These are phyloP conservation scores for Enteromius radiatus DNA, from an alignment of 2,797 vertebrate species.

Conservation along the genomic window DNA sequence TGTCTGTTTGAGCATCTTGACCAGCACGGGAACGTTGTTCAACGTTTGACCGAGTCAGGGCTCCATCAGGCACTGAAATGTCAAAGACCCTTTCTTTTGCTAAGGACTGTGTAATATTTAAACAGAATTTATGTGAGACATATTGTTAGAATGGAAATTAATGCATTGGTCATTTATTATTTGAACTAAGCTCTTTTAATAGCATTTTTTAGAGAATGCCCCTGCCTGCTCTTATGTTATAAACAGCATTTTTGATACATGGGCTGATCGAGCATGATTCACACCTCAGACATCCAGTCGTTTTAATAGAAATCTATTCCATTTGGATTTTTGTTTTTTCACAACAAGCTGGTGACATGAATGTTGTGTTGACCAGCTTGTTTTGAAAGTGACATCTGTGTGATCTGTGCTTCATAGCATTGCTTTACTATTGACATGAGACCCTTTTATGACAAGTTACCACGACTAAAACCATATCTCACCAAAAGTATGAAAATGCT, in stretches of 20 bases:
- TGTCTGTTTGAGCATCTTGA: not conserved
- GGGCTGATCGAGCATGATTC: not conserved
- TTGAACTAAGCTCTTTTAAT: not conserved
- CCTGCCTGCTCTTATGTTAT: not conserved
- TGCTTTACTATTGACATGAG: not conserved
- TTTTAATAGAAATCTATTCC: not conserved
- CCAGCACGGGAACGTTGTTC: not conserved
- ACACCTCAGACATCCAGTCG: not conserved
- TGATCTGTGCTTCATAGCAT: not conserved
- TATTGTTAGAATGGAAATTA: not conserved
- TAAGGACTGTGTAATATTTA: not conserved
- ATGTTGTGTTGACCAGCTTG: not conserved
- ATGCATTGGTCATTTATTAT: not conserved
- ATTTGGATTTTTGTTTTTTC: not conserved
- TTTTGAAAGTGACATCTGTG: not conserved
- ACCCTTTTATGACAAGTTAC: not conserved
- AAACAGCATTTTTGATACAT: not conserved
- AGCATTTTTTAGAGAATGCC: not conserved
- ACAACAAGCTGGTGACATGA: not conserved
- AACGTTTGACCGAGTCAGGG: not conserved
- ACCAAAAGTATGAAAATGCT: not conserved
- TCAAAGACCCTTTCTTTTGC: conserved; percentile 11
- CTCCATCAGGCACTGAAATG: conserved; percentile 30
- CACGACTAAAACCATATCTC: not conserved
- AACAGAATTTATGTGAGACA: not conserved